Percentiles rank a stretch among this genome's conserved stretches.
Conservation (phyloP, 2,888 invertebrate species). For the Heliconius aoede region DNA sequence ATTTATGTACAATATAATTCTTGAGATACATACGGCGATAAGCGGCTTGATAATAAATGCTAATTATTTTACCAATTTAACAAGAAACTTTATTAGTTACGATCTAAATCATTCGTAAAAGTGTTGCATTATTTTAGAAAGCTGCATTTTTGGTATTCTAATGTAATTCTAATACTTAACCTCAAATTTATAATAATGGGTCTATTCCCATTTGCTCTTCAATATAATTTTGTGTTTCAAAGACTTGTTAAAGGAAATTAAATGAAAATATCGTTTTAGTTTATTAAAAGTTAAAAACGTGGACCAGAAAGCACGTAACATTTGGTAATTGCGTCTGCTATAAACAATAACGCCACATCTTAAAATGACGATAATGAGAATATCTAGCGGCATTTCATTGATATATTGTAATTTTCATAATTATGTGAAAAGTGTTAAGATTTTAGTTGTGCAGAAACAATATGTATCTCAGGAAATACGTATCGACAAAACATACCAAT, state of each 20-base stretch:
- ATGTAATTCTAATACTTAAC: conserved; percentile 66
- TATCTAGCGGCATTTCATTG: conserved; percentile 36
- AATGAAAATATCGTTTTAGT: conserved; percentile 39
- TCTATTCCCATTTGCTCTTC: conserved; percentile 31
- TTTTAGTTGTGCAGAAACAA: conserved; percentile 40
- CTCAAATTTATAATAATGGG: conserved; percentile 59
- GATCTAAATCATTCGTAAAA: background rate
- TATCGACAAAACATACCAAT: conserved; percentile 83
- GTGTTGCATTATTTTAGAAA: conserved; percentile 29
- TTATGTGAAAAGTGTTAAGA: conserved; percentile 29
- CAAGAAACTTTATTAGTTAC: conserved; percentile 1
- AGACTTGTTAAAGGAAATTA: conserved; percentile 10
- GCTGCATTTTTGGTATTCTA: conserved; percentile 31
- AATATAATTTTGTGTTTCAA: background rate
- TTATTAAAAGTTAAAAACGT: conserved; percentile 58
- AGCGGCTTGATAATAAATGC: conserved; percentile 31
- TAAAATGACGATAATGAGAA: conserved; percentile 54
- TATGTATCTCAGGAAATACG: conserved; percentile 73
- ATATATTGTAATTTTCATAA: conserved; percentile 20
- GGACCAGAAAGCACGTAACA: conserved; percentile 81
- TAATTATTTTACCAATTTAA: conserved; percentile 1
- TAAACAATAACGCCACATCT: conserved; percentile 78
- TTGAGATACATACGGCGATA: conserved; percentile 32
- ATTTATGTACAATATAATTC: conserved; percentile 26
- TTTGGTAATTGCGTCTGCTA: conserved; percentile 79